Evolutionary conservation across 2,113 vertebrate genomes (phyloP).

Genomic region (Myrmecobius fasciatus): DNA sequence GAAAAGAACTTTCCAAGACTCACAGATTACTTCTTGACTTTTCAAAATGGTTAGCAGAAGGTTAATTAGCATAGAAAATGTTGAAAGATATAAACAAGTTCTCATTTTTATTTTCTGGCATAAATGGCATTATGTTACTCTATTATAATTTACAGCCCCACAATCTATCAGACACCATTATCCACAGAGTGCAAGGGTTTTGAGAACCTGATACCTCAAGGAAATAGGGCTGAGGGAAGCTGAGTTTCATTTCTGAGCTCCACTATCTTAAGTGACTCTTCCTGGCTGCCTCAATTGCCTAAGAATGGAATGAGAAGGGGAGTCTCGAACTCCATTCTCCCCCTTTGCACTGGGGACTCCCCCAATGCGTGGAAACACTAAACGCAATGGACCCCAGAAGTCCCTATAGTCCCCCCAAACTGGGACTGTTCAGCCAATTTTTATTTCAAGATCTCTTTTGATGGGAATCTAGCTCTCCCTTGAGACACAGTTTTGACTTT

Average conservation of each 20-base stretch:
- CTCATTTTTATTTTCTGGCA: constrained; percentile 33
- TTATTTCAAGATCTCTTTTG: background rate
- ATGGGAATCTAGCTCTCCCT: background rate
- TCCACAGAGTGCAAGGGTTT: background rate
- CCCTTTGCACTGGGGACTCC: background rate
- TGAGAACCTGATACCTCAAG: background rate
- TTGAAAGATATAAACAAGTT: constrained; percentile 12
- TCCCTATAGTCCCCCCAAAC: background rate
- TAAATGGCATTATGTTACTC: background rate
- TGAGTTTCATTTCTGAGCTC: constrained; percentile 27
- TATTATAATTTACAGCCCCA: background rate
- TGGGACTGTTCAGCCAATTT: background rate
- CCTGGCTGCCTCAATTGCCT: background rate
- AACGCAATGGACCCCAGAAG: background rate
- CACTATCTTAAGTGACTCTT: background rate
- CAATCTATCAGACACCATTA: constrained; percentile 12
- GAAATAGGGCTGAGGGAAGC: background rate
- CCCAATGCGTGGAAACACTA: background rate
- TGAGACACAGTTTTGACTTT: background rate
- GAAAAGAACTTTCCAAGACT: constrained; percentile 44
- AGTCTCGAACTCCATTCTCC: background rate
- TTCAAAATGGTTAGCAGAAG: constrained; percentile 31
- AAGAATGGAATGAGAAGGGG: background rate
- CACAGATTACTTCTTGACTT: constrained; percentile 58
- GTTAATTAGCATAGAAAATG: constrained; percentile 37